Percentiles rank a stretch among this genome's conserved stretches.
Evolutionary conservation across 2,113 vertebrate genomes (phyloP).

Genomic region (Tylochromis polylepis): DNA sequence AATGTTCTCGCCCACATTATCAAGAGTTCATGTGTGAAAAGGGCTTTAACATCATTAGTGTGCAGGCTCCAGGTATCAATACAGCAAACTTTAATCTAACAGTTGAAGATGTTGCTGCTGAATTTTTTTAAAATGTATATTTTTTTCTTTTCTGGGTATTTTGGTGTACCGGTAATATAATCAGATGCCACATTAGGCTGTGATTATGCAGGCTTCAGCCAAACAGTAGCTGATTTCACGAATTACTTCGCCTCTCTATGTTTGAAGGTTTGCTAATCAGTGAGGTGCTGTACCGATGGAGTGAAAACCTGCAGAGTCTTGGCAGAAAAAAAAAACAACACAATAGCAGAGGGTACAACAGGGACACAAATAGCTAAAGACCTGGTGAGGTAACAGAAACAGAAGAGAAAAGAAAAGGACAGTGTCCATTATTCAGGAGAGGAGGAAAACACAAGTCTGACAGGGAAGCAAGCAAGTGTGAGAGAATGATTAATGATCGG

Average conservation of each 20-base stretch:
- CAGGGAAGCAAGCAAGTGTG: neutral
- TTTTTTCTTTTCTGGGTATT: neutral
- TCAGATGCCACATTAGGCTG: neutral
- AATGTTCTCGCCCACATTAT: neutral
- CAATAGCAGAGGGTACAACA: neutral
- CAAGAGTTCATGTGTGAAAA: neutral
- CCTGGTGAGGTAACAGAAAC: neutral
- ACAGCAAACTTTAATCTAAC: neutral
- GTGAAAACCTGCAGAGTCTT: slow-evolving; percentile 2
- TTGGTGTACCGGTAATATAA: neutral
- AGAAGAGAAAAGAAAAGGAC: neutral
- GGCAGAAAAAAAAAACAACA: neutral
- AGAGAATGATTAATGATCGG: slow-evolving; percentile 6
- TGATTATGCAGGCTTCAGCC: neutral
- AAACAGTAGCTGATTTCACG: neutral
- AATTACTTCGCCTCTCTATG: slow-evolving; percentile 2
- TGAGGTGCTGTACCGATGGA: neutral
- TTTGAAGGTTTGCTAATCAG: neutral
- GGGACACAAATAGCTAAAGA: neutral
- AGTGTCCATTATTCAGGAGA: slow-evolving; percentile 6
- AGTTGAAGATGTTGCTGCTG: neutral
- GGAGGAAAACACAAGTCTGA: neutral
- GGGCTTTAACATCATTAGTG: neutral
- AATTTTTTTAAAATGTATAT: neutral
- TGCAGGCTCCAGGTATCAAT: neutral